Conservation (phyloP, 2,113 vertebrate genomes). For the Pogonocichla stellata region DNA sequence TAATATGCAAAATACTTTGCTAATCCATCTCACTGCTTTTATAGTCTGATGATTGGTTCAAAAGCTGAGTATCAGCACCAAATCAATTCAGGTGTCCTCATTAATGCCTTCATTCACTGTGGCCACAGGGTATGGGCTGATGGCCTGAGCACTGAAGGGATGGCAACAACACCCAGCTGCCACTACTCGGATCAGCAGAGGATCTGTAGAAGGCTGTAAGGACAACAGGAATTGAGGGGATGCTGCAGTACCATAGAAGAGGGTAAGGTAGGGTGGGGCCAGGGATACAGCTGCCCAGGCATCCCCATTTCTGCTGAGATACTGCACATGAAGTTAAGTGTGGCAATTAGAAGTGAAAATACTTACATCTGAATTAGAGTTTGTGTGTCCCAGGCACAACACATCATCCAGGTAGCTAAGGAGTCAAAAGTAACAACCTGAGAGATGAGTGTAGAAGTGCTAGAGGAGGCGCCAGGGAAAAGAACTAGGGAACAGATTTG, state of each 20-base stretch:
- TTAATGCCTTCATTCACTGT: not conserved
- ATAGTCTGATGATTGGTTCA: not conserved
- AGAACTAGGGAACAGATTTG: not conserved
- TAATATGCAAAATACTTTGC: not conserved
- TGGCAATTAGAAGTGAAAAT: not conserved
- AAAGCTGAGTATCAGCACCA: not conserved
- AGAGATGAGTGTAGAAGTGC: not conserved
- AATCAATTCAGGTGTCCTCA: not conserved
- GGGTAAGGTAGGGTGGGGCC: not conserved
- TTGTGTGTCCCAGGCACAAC: not conserved
- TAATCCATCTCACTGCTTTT: not conserved
- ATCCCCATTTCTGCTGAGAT: not conserved
- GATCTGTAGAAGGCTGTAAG: not conserved
- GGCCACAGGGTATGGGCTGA: not conserved
- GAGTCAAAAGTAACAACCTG: not conserved
- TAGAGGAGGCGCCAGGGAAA: accelerated
- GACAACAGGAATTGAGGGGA: not conserved
- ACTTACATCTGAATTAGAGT: not conserved
- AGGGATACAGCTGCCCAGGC: not conserved
- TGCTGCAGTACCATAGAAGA: not conserved
- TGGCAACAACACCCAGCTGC: not conserved
- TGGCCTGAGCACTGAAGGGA: not conserved
- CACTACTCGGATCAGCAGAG: not conserved
- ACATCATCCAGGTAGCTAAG: too few relatives aligned
- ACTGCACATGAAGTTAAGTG: not conserved